A percentile compares a stretch with the other conserved stretches of the same genome.
phyloP scores from a whole-genome alignment of 1,140 invertebrate species.

The Saccostrea cuccullata region DNA sequence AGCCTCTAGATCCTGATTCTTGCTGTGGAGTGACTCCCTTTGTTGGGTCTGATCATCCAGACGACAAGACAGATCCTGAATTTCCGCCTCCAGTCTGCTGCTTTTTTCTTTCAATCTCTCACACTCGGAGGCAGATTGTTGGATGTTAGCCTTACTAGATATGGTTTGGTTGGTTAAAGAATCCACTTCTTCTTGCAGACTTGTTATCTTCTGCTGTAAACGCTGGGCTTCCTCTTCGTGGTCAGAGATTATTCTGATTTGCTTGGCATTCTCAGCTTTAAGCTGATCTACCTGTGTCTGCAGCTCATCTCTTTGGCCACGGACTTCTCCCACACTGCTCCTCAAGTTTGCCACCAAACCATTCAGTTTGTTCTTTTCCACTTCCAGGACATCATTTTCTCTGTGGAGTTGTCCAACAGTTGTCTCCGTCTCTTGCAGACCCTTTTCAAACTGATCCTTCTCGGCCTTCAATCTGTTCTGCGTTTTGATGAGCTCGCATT shows the following conservation, averaged over 20 bases:
- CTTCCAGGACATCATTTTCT: constrained; percentile 13
- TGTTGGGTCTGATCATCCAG: constrained; percentile 15
- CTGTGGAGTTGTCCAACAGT: neutral
- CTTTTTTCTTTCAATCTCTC: constrained; percentile 18
- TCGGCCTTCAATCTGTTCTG: neutral
- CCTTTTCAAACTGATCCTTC: constrained; percentile 11
- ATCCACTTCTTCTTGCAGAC: constrained; percentile 18
- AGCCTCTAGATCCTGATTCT: constrained; percentile 1
- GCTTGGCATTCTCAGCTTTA: neutral
- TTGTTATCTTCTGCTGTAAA: constrained; percentile 1
- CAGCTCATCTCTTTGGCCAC: constrained; percentile 17
- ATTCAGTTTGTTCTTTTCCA: constrained; percentile 41
- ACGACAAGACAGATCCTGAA: constrained; percentile 36
- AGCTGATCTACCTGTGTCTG: constrained; percentile 2
- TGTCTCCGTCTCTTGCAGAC: constrained; percentile 22
- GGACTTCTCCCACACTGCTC: constrained; percentile 11
- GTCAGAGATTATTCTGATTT: neutral
- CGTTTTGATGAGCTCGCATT: neutral
- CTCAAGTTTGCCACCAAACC: constrained; percentile 16
- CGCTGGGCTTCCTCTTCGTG: neutral
- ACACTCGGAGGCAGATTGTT: constrained; percentile 3
- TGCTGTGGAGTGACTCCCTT: neutral
- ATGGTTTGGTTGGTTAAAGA: neutral
- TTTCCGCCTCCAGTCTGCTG: constrained; percentile 26
- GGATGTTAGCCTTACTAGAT: neutral